Conservation (phyloP, 2,888 invertebrate genomes). For the Elysia crispata region DNA sequence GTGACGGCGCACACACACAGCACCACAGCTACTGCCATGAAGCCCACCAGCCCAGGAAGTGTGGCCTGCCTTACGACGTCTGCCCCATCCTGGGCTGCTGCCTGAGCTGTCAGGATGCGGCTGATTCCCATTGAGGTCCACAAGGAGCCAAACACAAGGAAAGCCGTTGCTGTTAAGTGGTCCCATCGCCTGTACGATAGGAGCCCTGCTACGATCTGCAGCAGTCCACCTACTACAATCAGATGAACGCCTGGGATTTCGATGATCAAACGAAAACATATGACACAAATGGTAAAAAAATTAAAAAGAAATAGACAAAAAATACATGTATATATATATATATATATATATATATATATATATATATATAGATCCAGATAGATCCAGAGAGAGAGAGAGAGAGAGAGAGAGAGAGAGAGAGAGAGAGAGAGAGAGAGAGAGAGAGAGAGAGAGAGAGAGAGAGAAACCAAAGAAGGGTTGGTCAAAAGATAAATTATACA, state of each 20-base stretch:
- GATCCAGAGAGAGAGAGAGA: no score
- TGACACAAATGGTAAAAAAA: no score
- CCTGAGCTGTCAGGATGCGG: slow-evolving; percentile 52
- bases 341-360: no score
- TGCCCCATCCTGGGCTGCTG: slow-evolving; percentile 13
- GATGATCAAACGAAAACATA: no score
- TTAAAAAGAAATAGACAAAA: no score
- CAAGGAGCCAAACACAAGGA: slow-evolving; percentile 60
- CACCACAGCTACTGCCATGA: slow-evolving; percentile 58
- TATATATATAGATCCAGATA: no score
- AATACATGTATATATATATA: no score
- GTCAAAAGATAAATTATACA: no score
- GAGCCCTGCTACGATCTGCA: slow-evolving; percentile 59
- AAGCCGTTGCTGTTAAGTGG: slow-evolving; percentile 63
- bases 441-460: no score
- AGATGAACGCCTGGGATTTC: slow-evolving; percentile 58
- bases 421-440: no score
- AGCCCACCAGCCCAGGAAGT: slow-evolving; percentile 56
- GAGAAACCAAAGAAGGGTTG: no score
- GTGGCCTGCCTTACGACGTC: slow-evolving; percentile 52
- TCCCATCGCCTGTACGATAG: slow-evolving; percentile 62
- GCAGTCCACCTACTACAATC: slow-evolving; percentile 60
- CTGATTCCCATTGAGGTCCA: slow-evolving; percentile 61
- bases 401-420: no score
- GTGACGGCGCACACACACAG: slow-evolving; percentile 61